Percentiles rank a stretch among this genome's conserved stretches.
phyloP scores from a whole-genome alignment of 1,140 invertebrate genomes.

The Bombus sibiricus region DNA sequence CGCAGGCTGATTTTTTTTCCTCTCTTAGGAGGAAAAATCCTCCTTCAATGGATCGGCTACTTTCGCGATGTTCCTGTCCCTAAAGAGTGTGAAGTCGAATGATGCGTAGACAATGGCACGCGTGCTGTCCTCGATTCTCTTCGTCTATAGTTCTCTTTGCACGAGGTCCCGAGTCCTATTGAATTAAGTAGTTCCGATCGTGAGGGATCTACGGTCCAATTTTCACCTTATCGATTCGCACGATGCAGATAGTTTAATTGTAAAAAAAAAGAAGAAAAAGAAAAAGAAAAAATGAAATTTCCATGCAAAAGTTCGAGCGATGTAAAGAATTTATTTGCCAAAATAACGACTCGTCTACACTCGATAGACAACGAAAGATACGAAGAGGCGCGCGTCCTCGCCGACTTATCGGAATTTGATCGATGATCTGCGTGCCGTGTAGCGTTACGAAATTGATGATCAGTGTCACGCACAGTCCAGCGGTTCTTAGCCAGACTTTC shows the following conservation, averaged over 20 bases:
- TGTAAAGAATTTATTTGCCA: not conserved
- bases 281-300: not conserved
- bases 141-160: not conserved
- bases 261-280: not conserved
- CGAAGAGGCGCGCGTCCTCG: not conserved
- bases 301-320: not conserved
- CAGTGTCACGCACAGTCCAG: not conserved
- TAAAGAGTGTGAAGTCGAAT: conserved; percentile 6
- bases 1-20: not conserved
- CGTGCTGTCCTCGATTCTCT: not conserved
- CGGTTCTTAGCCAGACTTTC: not conserved
- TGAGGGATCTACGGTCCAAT: not conserved
- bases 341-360: not conserved
- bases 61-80: not conserved
- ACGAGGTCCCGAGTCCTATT: not conserved
- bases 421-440: not conserved
- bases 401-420: not conserved
- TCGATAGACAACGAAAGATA: not conserved
- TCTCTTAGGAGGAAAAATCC: not conserved
- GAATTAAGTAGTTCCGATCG: not conserved
- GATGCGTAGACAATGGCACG: not conserved
- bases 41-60: not conserved
- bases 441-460: conserved; percentile 11
- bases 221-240: no score
- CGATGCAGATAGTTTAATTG: not conserved